A percentile compares a stretch with the other conserved stretches of the same genome.
Conservation (phyloP, 2,888 invertebrate species). For the Mythimna pallens region DNA sequence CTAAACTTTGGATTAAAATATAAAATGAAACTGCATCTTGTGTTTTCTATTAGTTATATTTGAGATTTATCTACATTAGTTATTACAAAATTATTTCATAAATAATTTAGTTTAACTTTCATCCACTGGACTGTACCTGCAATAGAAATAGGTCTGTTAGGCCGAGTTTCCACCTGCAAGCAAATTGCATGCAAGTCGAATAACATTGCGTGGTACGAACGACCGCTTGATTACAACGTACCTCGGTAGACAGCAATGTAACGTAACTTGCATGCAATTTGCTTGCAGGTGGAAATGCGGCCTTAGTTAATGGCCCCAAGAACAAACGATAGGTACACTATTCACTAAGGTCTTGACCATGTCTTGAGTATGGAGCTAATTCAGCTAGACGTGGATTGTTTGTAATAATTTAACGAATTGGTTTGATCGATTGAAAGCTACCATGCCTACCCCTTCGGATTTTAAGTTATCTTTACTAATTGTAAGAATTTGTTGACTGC, state of each 20-base stretch:
- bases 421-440: background rate
- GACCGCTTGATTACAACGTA: no score
- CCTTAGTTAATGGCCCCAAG: background rate
- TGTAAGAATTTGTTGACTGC: no score
- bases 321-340: background rate
- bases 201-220: no score
- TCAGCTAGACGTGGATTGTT: background rate
- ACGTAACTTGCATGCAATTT: no score
- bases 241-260: no score
- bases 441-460: background rate
- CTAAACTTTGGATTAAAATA: background rate
- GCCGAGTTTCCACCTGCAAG: no score
- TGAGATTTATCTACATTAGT: conserved; percentile 65
- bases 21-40: conserved; percentile 64
- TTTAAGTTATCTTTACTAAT: background rate
- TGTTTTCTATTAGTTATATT: conserved; percentile 55
- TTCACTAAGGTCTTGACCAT: no score
- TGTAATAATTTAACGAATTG: background rate
- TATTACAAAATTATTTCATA: conserved; percentile 45
- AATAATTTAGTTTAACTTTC: conserved; percentile 29
- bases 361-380: background rate
- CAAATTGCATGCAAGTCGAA: no score
- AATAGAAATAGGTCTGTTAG: conserved; percentile 31
- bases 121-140: conserved; percentile 44
- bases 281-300: no score